Percentiles rank a stretch among this genome's conserved stretches.
Evolutionary conservation across 1,140 invertebrate species (phyloP).

Genomic region (Micrasema minimum): DNA sequence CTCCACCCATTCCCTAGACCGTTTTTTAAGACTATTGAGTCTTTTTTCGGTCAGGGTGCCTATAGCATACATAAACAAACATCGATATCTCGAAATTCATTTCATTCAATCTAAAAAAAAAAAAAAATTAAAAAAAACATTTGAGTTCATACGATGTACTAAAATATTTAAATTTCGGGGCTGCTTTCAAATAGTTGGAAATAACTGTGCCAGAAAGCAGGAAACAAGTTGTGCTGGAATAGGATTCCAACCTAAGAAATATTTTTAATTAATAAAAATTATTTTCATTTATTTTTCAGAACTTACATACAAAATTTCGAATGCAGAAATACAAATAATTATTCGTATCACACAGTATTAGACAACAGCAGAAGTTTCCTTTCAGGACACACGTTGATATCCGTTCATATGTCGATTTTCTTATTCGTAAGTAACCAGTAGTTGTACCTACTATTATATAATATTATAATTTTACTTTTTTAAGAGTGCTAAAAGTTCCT

Average conservation of each 20-base stretch:
- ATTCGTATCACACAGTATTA: background rate
- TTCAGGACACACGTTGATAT: conserved; percentile 4
- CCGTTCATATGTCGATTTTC: background rate
- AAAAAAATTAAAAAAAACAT: too few species aligned
- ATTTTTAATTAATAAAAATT: background rate
- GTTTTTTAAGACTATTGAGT: too few species aligned
- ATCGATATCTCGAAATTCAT: too few species aligned
- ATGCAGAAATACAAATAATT: background rate
- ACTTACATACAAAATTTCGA: conserved; percentile 5
- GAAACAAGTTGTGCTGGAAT: too few species aligned
- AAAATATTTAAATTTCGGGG: background rate
- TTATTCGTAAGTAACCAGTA: conserved; percentile 5
- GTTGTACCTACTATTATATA: background rate
- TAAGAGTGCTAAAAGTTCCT: background rate
- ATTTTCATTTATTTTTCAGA: background rate
- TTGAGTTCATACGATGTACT: too few species aligned
- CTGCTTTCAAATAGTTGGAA: background rate
- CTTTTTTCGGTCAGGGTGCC: too few species aligned
- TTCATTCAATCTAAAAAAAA: too few species aligned
- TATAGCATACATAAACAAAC: too few species aligned
- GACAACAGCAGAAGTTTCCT: conserved; percentile 18
- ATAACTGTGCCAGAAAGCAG: background rate
- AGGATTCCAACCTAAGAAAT: background rate
- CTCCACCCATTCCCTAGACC: too few species aligned
- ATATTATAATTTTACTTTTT: background rate